Percentiles rank a stretch among this genome's conserved stretches.
Conservation (phyloP, 2,888 invertebrate species). For the Nipponacmea schrenckii region DNA sequence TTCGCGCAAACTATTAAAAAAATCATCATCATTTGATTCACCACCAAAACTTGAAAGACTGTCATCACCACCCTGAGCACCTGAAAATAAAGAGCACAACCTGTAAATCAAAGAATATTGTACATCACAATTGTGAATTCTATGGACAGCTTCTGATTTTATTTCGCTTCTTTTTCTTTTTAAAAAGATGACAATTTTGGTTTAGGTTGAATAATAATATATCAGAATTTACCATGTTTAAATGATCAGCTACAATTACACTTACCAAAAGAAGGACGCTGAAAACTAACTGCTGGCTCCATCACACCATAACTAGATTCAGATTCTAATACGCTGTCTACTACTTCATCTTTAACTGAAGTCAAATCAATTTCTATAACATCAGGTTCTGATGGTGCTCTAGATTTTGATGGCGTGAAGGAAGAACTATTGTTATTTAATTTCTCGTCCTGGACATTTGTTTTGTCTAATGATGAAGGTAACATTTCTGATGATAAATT, state of each 20-base stretch:
- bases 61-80: neutral
- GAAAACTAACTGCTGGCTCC: too few relatives aligned
- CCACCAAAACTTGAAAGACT: neutral
- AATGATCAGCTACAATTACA: too few relatives aligned
- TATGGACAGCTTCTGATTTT: too few relatives aligned
- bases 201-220: too few relatives aligned
- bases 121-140: too few relatives aligned
- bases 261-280: too few relatives aligned
- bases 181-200: too few relatives aligned
- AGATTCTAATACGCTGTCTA: constrained; percentile 1
- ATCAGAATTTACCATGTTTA: too few relatives aligned
- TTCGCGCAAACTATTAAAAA: constrained; percentile 2
- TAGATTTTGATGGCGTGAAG: neutral
- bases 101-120: too few relatives aligned
- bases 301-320: neutral
- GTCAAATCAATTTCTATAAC: constrained; percentile 4
- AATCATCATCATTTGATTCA: constrained; percentile 8
- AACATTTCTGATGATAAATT: too few relatives aligned
- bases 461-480: neutral
- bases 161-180: too few relatives aligned
- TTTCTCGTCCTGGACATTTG: neutral
- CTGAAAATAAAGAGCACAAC: neutral
- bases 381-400: neutral
- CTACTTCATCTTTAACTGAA: neutral
- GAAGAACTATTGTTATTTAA: neutral